A percentile compares a stretch with the other conserved stretches of the same genome.
These are phyloP conservation scores for Liparis tanakae DNA, from an alignment of 2,797 vertebrate genomes.

Conservation along the genomic window DNA sequence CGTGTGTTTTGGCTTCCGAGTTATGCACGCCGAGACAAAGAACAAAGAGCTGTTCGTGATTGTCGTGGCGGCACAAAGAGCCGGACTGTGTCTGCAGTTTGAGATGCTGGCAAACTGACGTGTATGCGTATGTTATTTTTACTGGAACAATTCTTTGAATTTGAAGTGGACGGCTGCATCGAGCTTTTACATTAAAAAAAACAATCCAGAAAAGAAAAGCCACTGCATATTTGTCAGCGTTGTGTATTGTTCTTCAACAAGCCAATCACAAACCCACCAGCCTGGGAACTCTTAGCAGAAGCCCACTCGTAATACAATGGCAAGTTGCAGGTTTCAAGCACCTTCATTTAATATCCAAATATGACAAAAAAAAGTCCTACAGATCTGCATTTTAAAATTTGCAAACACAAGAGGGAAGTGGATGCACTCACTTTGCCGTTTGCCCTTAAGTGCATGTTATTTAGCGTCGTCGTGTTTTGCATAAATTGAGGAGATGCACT, in stretches of 20 bases:
- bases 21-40: slow-evolving; percentile 42
- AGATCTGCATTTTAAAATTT: slow-evolving; percentile 32
- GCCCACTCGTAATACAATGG: slow-evolving; percentile 17
- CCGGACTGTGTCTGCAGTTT: slow-evolving; percentile 30
- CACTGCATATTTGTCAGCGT: neutral
- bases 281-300: slow-evolving; percentile 1
- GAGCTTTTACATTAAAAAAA: neutral
- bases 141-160: neutral
- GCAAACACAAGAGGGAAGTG: slow-evolving; percentile 41
- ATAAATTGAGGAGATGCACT: slow-evolving; percentile 64
- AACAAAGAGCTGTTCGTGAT: slow-evolving; percentile 34
- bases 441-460: slow-evolving; percentile 32
- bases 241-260: slow-evolving; percentile 5
- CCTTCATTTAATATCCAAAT: slow-evolving; percentile 24
- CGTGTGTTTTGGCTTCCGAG: slow-evolving; percentile 53
- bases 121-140: slow-evolving; percentile 1
- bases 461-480: slow-evolving; percentile 33
- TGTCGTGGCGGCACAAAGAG: slow-evolving; percentile 43
- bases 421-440: slow-evolving; percentile 38
- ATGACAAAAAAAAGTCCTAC: slow-evolving; percentile 15
- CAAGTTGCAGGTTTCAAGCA: slow-evolving; percentile 39
- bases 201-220: neutral
- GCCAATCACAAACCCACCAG: neutral
- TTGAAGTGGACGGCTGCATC: neutral
- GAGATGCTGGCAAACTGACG: slow-evolving; percentile 15